Evolutionary conservation across 1,140 invertebrate species (phyloP).

Genomic region (Drosophila pallidifrons): DNA sequence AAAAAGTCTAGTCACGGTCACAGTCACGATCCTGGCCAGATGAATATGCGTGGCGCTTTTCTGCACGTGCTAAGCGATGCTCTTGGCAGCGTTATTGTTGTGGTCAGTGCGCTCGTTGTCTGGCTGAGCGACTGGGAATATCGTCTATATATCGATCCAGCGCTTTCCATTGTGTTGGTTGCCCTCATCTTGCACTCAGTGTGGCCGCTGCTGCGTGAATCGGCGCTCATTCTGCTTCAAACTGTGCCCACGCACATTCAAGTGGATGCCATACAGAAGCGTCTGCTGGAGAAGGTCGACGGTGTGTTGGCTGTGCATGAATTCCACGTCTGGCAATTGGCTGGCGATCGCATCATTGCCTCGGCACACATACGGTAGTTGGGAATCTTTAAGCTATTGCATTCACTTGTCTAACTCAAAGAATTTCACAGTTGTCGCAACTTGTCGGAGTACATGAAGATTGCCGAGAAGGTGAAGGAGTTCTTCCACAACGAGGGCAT

Average conservation of each 20-base stretch:
- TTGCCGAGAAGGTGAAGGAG: constrained; percentile 97
- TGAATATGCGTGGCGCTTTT: constrained; percentile 99
- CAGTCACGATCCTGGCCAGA: constrained; percentile 90
- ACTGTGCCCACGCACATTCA: constrained; percentile 97
- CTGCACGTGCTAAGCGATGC: constrained; percentile 99
- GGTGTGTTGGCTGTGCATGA: constrained; percentile 96
- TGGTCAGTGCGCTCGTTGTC: constrained; percentile 96
- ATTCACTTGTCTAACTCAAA: not conserved
- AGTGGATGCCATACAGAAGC: constrained; percentile 94
- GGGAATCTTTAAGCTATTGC: too few species aligned
- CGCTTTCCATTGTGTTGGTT: constrained; percentile 93
- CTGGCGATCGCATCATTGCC: constrained; percentile 96
- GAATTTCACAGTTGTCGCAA: constrained; percentile 90
- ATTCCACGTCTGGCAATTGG: constrained; percentile 97
- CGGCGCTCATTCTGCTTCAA: constrained; percentile 94
- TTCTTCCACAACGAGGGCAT: constrained; percentile 95
- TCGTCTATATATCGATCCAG: constrained; percentile 96
- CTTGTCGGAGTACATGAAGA: constrained; percentile 95
- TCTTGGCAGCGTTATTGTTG: constrained; percentile 97
- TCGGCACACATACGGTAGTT: constrained; percentile 94
- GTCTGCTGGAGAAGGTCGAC: constrained; percentile 94
- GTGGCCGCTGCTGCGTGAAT: constrained; percentile 94
- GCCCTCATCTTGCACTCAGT: constrained; percentile 92
- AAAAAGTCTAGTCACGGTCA: constrained; percentile 86
- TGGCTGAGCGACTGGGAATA: constrained; percentile 94